phyloP scores from a whole-genome alignment of 2,113 vertebrate genomes.

The Prinia subflava region DNA sequence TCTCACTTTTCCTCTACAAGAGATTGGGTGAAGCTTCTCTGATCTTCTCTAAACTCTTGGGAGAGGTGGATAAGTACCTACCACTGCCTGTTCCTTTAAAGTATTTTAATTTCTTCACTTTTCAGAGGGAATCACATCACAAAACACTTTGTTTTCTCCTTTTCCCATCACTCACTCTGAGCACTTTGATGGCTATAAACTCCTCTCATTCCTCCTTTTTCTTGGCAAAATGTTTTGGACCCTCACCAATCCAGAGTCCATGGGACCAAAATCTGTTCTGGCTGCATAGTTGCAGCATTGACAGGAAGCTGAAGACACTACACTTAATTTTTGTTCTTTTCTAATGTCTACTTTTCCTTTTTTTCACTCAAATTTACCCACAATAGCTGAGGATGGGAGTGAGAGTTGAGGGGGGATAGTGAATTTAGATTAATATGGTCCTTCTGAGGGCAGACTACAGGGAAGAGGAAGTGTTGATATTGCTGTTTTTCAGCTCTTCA shows the following conservation, averaged over 20 bases:
- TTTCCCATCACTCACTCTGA: not conserved
- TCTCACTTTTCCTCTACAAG: not conserved
- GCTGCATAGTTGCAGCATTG: not conserved
- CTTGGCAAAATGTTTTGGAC: not conserved
- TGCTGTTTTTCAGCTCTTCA: not conserved
- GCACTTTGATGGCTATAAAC: not conserved
- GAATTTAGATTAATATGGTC: not conserved
- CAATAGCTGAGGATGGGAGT: not conserved
- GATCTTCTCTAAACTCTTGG: not conserved
- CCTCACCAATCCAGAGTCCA: not conserved
- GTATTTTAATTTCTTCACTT: not conserved
- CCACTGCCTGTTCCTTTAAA: not conserved
- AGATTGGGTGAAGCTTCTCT: not conserved
- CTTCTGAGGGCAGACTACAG: not conserved
- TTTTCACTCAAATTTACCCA: not conserved
- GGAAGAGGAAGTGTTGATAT: not conserved
- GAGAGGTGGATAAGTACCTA: not conserved
- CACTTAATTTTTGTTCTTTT: not conserved
- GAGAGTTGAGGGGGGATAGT: not conserved
- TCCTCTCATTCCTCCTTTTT: not conserved
- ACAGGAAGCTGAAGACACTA: not conserved
- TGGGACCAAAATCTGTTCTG: not conserved
- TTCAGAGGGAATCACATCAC: not conserved
- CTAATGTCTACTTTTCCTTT: not conserved
- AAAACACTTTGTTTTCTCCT: not conserved